phyloP scores from a whole-genome alignment of 2,797 vertebrate species.

The Knipowitschia caucasica region DNA sequence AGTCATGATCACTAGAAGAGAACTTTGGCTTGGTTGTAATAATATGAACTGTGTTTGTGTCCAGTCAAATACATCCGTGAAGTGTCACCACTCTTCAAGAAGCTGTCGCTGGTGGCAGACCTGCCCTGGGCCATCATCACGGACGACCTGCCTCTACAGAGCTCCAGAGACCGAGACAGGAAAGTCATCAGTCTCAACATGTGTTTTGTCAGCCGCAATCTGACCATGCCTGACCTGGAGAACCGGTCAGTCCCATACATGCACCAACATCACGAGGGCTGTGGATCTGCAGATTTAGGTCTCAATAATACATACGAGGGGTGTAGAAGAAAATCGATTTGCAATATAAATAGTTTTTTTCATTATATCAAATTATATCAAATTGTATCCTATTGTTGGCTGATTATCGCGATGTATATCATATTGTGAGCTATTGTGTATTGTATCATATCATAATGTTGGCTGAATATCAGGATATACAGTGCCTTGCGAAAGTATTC shows the following conservation, averaged over 20 bases:
- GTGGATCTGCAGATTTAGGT: too few species aligned
- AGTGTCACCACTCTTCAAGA: constrained; percentile 94
- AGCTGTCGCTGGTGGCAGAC: constrained; percentile 87
- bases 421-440: too few species aligned
- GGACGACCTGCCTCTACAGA: constrained; percentile 85
- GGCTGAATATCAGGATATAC: too few species aligned
- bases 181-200: constrained; percentile 95
- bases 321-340: too few species aligned
- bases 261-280: background rate
- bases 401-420: too few species aligned
- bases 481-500: too few species aligned
- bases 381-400: too few species aligned
- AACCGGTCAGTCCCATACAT: constrained; percentile 77
- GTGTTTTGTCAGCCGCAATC: constrained; percentile 92
- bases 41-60: constrained; percentile 5
- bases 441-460: too few species aligned
- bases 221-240: constrained; percentile 95
- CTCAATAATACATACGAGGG: too few species aligned
- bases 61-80: constrained; percentile 96
- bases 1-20: too few species aligned
- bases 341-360: too few species aligned
- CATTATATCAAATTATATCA: too few species aligned
- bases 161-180: constrained; percentile 80
- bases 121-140: constrained; percentile 90
- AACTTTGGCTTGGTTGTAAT: background rate